Percentiles rank a stretch among this genome's conserved stretches.
Evolutionary conservation across 2,113 vertebrate genomes (phyloP).

Genomic region (Eclectus roratus): DNA sequence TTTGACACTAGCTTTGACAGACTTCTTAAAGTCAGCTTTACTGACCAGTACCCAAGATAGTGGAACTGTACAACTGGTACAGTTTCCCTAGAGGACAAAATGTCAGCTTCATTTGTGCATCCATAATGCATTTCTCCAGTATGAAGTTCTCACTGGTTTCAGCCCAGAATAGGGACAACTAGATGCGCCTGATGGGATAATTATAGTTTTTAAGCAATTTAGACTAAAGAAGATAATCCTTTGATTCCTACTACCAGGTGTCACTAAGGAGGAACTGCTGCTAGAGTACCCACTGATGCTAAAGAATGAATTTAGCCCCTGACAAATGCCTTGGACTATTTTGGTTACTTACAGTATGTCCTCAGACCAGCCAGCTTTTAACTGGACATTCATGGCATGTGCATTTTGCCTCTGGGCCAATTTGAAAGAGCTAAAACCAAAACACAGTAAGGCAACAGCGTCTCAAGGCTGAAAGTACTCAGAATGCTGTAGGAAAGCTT

Average conservation of each 20-base stretch:
- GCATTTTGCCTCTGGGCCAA: not conserved
- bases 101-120: not conserved
- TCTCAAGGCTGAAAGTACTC: not conserved
- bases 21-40: not conserved
- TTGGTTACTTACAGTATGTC: not conserved
- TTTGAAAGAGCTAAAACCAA: not conserved
- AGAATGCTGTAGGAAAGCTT: not conserved
- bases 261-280: not conserved
- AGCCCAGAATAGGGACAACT: not conserved
- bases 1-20: not conserved
- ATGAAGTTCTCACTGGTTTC: not conserved
- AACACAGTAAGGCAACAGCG: not conserved
- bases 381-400: not conserved
- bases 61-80: not conserved
- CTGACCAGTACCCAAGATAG: not conserved
- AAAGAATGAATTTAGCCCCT: not conserved
- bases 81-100: not conserved
- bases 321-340: not conserved
- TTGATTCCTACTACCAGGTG: not conserved
- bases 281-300: accelerated
- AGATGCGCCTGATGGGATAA: not conserved
- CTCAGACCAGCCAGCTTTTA: not conserved
- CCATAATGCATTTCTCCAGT: not conserved
- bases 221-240: not conserved
- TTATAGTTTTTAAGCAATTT: not conserved